Conservation (phyloP, 92 coral and sea anemone species). For the Actinernus sp. region DNA sequence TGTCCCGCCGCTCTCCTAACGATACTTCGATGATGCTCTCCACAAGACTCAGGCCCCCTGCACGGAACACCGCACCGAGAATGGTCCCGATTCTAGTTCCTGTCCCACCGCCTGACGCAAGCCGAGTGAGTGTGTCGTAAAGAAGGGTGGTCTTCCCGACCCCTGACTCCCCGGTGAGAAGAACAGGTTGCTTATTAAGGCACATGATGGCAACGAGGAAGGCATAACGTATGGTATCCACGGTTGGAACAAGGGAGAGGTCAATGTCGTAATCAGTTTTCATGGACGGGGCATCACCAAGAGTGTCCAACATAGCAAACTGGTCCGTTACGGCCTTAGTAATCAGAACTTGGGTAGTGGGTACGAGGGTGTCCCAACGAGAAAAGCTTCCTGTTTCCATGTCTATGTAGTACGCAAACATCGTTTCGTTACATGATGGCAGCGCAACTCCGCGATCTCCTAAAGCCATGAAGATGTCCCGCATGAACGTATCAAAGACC, state of each 20-base stretch:
- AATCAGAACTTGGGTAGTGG: slow-evolving; percentile 82
- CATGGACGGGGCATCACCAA: slow-evolving; percentile 68
- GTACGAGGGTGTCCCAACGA: slow-evolving; percentile 88
- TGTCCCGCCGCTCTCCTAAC: slow-evolving; percentile 7
- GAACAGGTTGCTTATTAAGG: slow-evolving; percentile 81
- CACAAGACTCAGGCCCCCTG: slow-evolving; percentile 73
- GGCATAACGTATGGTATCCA: slow-evolving; percentile 88
- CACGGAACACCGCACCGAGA: slow-evolving; percentile 85
- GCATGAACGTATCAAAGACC: slow-evolving; percentile 75
- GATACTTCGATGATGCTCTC: slow-evolving; percentile 77
- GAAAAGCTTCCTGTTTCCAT: slow-evolving; percentile 88
- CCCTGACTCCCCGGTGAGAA: slow-evolving; percentile 89
- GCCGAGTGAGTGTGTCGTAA: slow-evolving; percentile 72
- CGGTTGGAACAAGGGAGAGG: slow-evolving; percentile 90
- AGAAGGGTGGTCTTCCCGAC: slow-evolving; percentile 90
- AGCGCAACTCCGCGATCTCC: slow-evolving; percentile 55
- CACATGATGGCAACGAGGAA: slow-evolving; percentile 83
- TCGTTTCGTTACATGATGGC: slow-evolving; percentile 77
- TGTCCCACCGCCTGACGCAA: slow-evolving; percentile 83
- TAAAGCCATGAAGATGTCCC: slow-evolving; percentile 59
- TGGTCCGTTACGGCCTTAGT: slow-evolving; percentile 90
- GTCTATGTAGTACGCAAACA: slow-evolving; percentile 87
- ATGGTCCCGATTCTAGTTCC: slow-evolving; percentile 79
- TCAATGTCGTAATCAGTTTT: slow-evolving; percentile 64
- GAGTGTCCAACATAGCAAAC: slow-evolving; percentile 76